Percentiles rank a stretch among this genome's conserved stretches.
These are phyloP conservation scores for Pseudochirops corinnae DNA, from an alignment of 2,797 vertebrate genomes.

Conservation along the genomic window DNA sequence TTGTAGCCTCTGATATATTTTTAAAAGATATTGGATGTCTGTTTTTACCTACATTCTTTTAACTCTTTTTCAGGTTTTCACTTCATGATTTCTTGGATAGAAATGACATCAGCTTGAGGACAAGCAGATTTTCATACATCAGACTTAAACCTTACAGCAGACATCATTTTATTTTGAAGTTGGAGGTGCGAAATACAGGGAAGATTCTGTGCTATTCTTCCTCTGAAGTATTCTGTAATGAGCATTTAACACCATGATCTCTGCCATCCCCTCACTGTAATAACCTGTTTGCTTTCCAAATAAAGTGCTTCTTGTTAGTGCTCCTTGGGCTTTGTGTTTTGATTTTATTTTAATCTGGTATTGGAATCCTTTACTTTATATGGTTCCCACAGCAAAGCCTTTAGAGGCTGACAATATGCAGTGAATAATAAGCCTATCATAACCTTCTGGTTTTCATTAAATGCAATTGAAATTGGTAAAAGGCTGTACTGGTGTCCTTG, in stretches of 20 bases:
- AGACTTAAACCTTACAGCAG: background rate
- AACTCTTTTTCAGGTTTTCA: slow-evolving; percentile 75
- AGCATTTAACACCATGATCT: slow-evolving; percentile 35
- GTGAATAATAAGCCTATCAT: background rate
- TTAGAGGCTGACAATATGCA: slow-evolving; percentile 39
- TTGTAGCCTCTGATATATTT: slow-evolving; percentile 19
- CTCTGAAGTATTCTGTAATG: slow-evolving; percentile 38
- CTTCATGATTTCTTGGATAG: slow-evolving; percentile 59
- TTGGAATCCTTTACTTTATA: slow-evolving; percentile 34
- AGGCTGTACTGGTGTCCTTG: slow-evolving; percentile 19
- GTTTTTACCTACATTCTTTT: slow-evolving; percentile 50
- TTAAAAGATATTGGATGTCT: slow-evolving; percentile 22
- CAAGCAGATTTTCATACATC: slow-evolving; percentile 36
- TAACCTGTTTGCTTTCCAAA: slow-evolving; percentile 61
- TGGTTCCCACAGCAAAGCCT: background rate
- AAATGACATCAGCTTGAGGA: slow-evolving; percentile 55
- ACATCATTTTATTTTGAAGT: background rate
- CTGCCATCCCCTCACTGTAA: slow-evolving; percentile 45
- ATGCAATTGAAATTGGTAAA: slow-evolving; percentile 55
- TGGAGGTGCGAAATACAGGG: background rate
- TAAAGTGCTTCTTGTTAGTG: slow-evolving; percentile 63
- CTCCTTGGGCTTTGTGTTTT: slow-evolving; percentile 11
- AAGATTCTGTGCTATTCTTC: background rate
- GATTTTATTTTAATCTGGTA: slow-evolving; percentile 45
- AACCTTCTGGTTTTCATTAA: slow-evolving; percentile 49